Evolutionary conservation across 2,113 vertebrate genomes (phyloP), one percentile per base, ranked within the genome.

Genomic region (Tupaia chinensis): DNA sequence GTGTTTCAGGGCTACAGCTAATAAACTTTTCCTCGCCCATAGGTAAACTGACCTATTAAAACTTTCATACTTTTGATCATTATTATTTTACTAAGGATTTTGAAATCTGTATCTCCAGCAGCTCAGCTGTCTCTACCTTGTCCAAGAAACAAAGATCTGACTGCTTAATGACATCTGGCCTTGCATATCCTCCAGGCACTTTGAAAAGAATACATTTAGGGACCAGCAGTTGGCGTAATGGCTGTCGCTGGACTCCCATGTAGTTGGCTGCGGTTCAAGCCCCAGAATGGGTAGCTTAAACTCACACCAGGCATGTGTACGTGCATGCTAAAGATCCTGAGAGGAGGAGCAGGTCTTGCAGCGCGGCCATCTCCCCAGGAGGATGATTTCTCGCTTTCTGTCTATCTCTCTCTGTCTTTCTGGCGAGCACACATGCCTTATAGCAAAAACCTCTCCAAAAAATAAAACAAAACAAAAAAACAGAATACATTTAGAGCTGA

Each of bases 71-170:
- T 76, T 83, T 91, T 19, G 25, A 34, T 81, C n/a, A 88, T 23
- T 76, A 95, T 27, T 27, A 60, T 58, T 74, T 81, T 27, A 87
- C 66, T 74, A 74, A 68, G 66, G 23, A 66, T 79, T 90, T 93
- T 65, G 20, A 74, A 68, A 87, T 70, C 58, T 32, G 34, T 19
- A 25, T 53, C 34, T 93, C 66, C 17, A 44, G 3, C 17, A 95
- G 60, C 44, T n/a, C 58, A 79, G 34, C 13, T 23, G 69, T 89
- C 53, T 77, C 60, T 63, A 10, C 19, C 9, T 25, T 73, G 34
- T 25, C 68, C n/a, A 5, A 5, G 19, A 89, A 63, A 9, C 63
- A 69, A 83, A 54, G 73, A 72, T 53, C 61, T n/a, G 54, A 53
- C 93, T 85, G 77, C 32, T 32, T 17, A 78, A 92, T 22, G 34